These are phyloP conservation scores for Carassius auratus DNA, from an alignment of 2,113 vertebrate genomes.

Conservation along the genomic window DNA sequence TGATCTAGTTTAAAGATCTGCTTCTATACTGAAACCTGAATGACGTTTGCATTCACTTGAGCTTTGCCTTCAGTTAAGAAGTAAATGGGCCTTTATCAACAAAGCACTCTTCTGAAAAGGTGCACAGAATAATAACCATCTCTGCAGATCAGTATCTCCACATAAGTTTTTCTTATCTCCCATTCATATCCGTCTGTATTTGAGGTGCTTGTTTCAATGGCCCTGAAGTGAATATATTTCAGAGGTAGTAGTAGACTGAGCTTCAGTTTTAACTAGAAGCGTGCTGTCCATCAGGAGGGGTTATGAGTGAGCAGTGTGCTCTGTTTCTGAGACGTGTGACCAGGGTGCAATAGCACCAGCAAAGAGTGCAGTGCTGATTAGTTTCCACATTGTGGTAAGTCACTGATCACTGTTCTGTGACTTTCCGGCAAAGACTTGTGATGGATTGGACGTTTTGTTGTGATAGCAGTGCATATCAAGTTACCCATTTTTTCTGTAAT, in stretches of 20 bases:
- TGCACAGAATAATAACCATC: neutral
- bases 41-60: constrained; percentile 60
- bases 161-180: neutral
- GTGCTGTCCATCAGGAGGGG: constrained; percentile 32
- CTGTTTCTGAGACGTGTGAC: constrained; percentile 26
- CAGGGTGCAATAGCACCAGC: constrained; percentile 34
- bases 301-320: constrained; percentile 5
- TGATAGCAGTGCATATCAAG: neutral
- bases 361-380: constrained; percentile 11
- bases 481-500: neutral
- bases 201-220: neutral
- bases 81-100: constrained; percentile 10
- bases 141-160: neutral
- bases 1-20: constrained; percentile 34
- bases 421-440: neutral
- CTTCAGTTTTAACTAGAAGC: neutral
- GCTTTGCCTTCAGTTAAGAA: constrained; percentile 64
- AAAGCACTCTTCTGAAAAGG: neutral
- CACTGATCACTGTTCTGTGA: neutral
- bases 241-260: neutral
- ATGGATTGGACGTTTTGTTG: neutral
- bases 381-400: neutral
- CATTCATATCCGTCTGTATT: neutral
- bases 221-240: constrained; percentile 13
- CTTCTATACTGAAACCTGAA: constrained; percentile 36